A percentile compares a stretch with the other conserved stretches of the same genome.
These are phyloP conservation scores for Rambutsinella grinnellia DNA, from an alignment of 2,888 invertebrate genomes.

Conservation along the genomic window DNA sequence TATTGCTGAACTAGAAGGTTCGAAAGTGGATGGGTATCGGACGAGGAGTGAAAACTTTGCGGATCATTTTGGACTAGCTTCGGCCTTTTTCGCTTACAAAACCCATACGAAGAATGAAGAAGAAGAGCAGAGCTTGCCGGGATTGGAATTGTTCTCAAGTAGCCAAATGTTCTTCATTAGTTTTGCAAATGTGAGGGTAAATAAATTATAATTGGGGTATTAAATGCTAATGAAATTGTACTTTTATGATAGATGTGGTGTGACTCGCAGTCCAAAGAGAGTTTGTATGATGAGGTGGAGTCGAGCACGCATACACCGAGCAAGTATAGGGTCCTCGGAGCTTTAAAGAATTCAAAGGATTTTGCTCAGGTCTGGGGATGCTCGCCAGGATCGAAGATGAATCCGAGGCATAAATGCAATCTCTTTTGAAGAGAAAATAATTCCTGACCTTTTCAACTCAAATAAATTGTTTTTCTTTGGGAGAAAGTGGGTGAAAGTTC, in stretches of 20 bases:
- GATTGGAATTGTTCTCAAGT: conserved; percentile 49
- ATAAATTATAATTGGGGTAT: not conserved
- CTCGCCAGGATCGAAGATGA: conserved; percentile 49
- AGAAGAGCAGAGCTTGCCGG: conserved; percentile 27
- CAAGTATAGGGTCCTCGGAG: conserved; percentile 39
- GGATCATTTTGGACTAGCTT: conserved; percentile 56
- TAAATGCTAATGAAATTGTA: conserved; percentile 9
- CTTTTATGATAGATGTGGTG: conserved; percentile 57
- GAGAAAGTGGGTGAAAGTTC: too few species aligned
- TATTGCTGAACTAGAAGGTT: conserved; percentile 56
- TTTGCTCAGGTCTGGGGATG: conserved; percentile 54
- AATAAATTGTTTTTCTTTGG: too few species aligned
- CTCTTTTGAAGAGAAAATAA: conserved; percentile 29
- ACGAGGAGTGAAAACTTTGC: conserved; percentile 60
- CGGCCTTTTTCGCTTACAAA: conserved; percentile 52
- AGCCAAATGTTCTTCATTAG: conserved; percentile 58
- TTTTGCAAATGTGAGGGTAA: conserved; percentile 53
- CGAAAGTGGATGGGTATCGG: conserved; percentile 55
- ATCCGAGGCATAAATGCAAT: conserved; percentile 51
- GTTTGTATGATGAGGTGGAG: conserved; percentile 56
- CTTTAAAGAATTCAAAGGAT: conserved; percentile 56
- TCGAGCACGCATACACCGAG: conserved; percentile 55
- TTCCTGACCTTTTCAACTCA: too few species aligned
- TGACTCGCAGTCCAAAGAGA: conserved; percentile 51
- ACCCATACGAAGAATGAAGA: conserved; percentile 31